A percentile compares a stretch with the other conserved stretches of the same genome.
phyloP scores from a whole-genome alignment of 2,113 vertebrate genomes.

The Rhinopithecus roxellana region DNA sequence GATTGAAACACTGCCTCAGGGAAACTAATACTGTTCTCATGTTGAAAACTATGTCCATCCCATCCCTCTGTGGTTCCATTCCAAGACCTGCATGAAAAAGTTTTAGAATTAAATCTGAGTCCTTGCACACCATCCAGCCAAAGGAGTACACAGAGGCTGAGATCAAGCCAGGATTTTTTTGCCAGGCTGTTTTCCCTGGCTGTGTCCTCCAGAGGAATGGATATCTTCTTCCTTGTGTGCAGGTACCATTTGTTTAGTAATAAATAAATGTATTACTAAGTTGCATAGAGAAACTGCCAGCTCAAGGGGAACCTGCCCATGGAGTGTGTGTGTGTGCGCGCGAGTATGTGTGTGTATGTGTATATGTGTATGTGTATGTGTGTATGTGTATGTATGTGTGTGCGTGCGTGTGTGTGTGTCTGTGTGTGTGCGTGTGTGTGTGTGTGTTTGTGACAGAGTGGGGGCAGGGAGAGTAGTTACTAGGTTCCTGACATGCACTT shows the following conservation, averaged over 20 bases:
- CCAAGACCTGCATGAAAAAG: neutral
- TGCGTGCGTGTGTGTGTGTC: no score
- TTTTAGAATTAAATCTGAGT: neutral
- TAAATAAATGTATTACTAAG: neutral
- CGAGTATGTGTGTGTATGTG: no score
- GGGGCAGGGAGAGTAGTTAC: no score
- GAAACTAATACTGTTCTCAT: neutral
- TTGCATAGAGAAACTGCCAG: neutral
- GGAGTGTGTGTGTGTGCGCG: neutral
- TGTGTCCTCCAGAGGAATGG: neutral
- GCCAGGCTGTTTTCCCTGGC: neutral
- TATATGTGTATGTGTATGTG: no score
- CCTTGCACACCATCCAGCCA: neutral
- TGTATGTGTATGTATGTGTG: no score
- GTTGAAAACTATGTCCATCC: neutral
- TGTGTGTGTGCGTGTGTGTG: neutral
- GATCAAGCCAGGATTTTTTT: neutral
- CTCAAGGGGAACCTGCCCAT: neutral
- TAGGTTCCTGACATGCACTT: neutral
- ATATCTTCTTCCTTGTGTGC: neutral
- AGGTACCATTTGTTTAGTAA: neutral
- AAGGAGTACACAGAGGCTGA: neutral
- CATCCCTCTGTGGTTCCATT: neutral
- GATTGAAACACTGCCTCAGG: neutral
- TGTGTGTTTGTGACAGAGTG: neutral